Conservation (phyloP, 2,797 vertebrate species). For the Falco rusticolus region DNA sequence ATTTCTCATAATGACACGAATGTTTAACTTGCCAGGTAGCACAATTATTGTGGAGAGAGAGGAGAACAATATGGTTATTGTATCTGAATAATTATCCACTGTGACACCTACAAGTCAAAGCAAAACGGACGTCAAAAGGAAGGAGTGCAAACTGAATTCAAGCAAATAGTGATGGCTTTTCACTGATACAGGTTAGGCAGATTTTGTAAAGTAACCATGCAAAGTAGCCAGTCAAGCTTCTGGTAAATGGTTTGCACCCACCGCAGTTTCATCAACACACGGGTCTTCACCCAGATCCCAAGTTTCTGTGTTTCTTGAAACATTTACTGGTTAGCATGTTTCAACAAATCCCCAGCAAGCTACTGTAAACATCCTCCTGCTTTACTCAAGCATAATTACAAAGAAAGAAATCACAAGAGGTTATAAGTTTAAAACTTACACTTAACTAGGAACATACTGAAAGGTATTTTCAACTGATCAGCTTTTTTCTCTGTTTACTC, state of each 20-base stretch:
- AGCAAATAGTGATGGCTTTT: neutral
- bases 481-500: neutral
- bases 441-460: neutral
- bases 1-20: neutral
- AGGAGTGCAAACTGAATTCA: neutral
- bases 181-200: neutral
- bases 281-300: neutral
- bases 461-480: neutral
- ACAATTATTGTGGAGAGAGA: neutral
- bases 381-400: neutral
- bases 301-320: neutral
- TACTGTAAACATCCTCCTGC: neutral
- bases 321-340: neutral
- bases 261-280: neutral
- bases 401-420: neutral
- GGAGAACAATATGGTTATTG: constrained; percentile 19
- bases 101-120: neutral
- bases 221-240: neutral
- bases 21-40: constrained; percentile 4
- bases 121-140: neutral
- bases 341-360: neutral
- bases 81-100: neutral
- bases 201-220: neutral
- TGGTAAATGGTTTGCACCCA: neutral
- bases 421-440: neutral